Conservation (phyloP, 2,113 vertebrate genomes). For the Bubo blakistoni region DNA sequence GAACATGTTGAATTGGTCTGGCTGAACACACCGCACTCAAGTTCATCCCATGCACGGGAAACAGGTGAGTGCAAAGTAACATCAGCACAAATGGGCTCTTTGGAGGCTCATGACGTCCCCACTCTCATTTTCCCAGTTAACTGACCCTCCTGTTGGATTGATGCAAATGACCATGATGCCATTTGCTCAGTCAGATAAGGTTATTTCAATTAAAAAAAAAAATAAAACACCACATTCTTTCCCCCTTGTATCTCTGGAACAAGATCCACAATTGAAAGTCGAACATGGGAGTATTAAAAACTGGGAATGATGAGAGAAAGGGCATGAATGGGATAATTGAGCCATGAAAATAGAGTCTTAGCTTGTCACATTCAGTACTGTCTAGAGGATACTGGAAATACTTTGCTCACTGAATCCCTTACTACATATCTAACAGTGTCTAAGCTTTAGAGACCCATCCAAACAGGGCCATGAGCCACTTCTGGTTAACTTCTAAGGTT, state of each 20-base stretch:
- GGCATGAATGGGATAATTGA: background rate
- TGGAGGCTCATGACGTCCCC: background rate
- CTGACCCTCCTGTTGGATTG: background rate
- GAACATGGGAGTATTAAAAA: background rate
- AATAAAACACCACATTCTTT: too few species aligned
- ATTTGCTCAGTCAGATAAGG: background rate
- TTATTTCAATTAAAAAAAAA: background rate
- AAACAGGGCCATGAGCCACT: background rate
- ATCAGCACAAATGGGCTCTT: background rate
- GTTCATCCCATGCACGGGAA: background rate
- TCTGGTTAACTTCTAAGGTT: background rate
- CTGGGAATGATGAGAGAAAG: background rate
- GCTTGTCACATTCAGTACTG: background rate
- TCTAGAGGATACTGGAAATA: background rate
- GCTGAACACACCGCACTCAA: background rate
- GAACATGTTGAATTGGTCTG: background rate
- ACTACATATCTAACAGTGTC: background rate
- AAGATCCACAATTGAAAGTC: background rate
- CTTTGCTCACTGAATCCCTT: background rate
- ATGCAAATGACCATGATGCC: background rate
- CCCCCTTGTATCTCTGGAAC: background rate
- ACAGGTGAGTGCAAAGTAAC: background rate
- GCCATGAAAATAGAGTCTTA: background rate
- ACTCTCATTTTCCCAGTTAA: background rate
- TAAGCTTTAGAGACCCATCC: background rate